Base-by-base conservation (phyloP, 1,140 invertebrate species). In the Eumeta japonica region DNA sequence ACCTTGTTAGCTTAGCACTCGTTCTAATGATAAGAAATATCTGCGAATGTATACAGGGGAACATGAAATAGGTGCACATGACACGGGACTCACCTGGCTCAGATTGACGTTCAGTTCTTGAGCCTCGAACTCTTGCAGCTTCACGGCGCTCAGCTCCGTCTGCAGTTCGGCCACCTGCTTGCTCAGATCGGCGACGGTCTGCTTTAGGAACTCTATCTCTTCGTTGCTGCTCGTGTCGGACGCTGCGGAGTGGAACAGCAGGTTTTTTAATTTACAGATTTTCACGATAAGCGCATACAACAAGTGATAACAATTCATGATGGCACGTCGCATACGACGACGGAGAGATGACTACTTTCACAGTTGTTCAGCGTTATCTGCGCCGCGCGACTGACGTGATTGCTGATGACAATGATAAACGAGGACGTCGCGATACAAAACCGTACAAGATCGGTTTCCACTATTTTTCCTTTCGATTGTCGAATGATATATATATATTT, bases 91-190 rank as follows among this genome's bases (percentile, higher is more conserved):
- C 43, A 79, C 78, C 62, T 80, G 77, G 7, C 62, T 55, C 12
- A 79, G 45, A 17, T 77, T 73, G 1, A 75, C 67, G 36, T 73
- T 76, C 24, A 81, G 71, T 53, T 87, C 85, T 33, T 83, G 82
- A 0, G 85, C 82, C 50, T 87, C 85, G 42, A 86, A 87, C 65
- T 87, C 85, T 32, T 82, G 79, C 27, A 86, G 67, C 13, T 78
- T 77, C 0, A 81, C 79, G 1, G 80, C 58, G 57, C 79, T 83
- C 10, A 85, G 61, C 52, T 87, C 84, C 0, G 85, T 82, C 61
- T 87, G 85, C 11, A 87, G 61, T 18, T 77, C 63, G 0, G 83
- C 84, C 10, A 86, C 74, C 55, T 85, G 81, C 33, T 71, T 62
- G 38, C 82, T 84, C 10, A 88, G 62, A 35, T 83, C 83, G 61